Percentiles rank a stretch among this genome's conserved stretches.
Evolutionary conservation across 2,888 invertebrate genomes (phyloP).

Genomic region (Cheilosia grossa): DNA sequence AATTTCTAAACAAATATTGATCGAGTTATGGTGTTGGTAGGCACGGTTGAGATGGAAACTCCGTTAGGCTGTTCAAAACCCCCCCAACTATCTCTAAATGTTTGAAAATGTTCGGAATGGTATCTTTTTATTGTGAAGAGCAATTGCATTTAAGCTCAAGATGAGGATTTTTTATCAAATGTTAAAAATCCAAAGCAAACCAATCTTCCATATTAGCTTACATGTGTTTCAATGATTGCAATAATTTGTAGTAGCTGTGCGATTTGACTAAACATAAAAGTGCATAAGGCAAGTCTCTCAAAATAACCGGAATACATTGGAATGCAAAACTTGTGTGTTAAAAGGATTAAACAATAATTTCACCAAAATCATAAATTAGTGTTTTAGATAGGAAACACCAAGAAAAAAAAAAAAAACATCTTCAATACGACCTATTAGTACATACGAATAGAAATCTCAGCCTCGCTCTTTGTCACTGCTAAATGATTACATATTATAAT

Average conservation of each 20-base stretch:
- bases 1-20: no score
- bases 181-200: no score
- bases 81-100: no score
- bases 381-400: slow-evolving; percentile 8
- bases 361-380: slow-evolving; percentile 12
- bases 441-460: slow-evolving; percentile 57
- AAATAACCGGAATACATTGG: neutral
- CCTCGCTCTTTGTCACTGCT: slow-evolving; percentile 39
- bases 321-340: slow-evolving; percentile 34
- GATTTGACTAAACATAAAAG: slow-evolving; percentile 11
- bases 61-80: no score
- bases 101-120: no score
- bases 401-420: slow-evolving; percentile 19
- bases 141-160: no score
- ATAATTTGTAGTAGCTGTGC: slow-evolving; percentile 18
- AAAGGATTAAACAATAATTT: slow-evolving; percentile 23
- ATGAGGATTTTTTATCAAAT: no score
- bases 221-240: neutral
- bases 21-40: no score
- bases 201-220: no score
- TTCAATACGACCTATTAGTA: slow-evolving; percentile 54
- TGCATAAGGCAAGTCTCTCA: slow-evolving; percentile 12
- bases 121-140: no score
- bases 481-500: slow-evolving; percentile 54
- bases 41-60: no score